Conservation (phyloP, 2,888 invertebrate genomes). For the Chromoteleia sp. region DNA sequence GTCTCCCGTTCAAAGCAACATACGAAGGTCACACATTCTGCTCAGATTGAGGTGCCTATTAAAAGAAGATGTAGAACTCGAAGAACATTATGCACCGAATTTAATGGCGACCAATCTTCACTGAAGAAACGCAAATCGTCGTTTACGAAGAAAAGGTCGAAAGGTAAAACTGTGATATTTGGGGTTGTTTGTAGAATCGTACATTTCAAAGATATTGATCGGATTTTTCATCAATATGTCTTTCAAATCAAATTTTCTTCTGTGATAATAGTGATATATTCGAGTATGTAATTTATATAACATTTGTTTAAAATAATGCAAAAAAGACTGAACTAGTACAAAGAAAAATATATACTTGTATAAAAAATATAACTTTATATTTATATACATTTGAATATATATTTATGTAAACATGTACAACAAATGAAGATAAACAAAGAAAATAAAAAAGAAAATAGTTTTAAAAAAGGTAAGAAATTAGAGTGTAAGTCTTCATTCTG, state of each 20-base stretch:
- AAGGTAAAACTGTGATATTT: constrained; percentile 51
- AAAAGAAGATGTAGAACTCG: constrained; percentile 16
- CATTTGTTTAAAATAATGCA: no score
- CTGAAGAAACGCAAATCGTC: constrained; percentile 45
- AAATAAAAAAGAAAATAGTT: no score
- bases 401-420: no score
- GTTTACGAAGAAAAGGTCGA: constrained; percentile 35
- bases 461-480: no score
- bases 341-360: no score
- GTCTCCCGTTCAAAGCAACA: constrained; percentile 1
- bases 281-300: no score
- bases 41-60: constrained; percentile 8
- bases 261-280: neutral
- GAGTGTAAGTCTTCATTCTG: no score
- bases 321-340: no score
- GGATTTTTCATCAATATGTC: no score
- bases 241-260: neutral
- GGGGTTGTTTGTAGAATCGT: neutral
- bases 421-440: no score
- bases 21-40: constrained; percentile 8
- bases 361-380: no score
- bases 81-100: neutral
- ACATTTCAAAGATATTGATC: neutral
- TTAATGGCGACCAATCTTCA: constrained; percentile 17
- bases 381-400: neutral